Base-by-base conservation (phyloP, 2,888 invertebrate genomes). In the Volucella zonaria region DNA sequence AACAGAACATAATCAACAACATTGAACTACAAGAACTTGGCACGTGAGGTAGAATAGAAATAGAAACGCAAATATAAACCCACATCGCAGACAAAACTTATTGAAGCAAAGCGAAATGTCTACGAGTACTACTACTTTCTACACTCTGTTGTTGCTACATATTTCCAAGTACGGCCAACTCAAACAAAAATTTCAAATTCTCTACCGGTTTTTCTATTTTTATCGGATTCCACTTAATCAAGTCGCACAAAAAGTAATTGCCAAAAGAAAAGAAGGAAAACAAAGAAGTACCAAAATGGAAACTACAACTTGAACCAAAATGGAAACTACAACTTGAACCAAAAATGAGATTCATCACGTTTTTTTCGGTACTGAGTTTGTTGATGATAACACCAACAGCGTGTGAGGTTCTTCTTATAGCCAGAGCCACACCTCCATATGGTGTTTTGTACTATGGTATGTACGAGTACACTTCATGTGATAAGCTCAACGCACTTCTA, bases 121-220 rank as follows among this genome's bases (percentile, higher is more conserved):
- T 14, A 42, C 18, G 2, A 23, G 18, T 23, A 3, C 18, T 23
- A 23, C 18, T 2, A 23, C 18, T 23, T 23, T 23, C 2, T 23
- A 23, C 18, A 23, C 18, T 23, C 18, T 23, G 18, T 2, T 12
- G 47, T 38, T 58, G 45, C 12, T 23, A n/a, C n/a, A n/a, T n/a
- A 12, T 12, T 61, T 14, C 18, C 23, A 31, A 31, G 6, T 14
- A 40, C 43, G 40, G 47, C 15, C 40, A 70, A 71, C 42, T 61
- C 15, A 52, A 38, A 45, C 71, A 66, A 43, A 47, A 54, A 70
- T 51, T 61, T 52, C 14, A 47, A 68, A 68, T 14, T 31, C 71
- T 59, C 62, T 76, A 68, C 76, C 67, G 76, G 77, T 77, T 77
- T 56, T 51, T 58, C 73, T 79, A 73, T 73, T 66, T 73, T 66